Percentiles rank a stretch among this genome's conserved stretches.
Evolutionary conservation across 2,113 vertebrate species (phyloP).

Genomic region (Rhipidura dahli): DNA sequence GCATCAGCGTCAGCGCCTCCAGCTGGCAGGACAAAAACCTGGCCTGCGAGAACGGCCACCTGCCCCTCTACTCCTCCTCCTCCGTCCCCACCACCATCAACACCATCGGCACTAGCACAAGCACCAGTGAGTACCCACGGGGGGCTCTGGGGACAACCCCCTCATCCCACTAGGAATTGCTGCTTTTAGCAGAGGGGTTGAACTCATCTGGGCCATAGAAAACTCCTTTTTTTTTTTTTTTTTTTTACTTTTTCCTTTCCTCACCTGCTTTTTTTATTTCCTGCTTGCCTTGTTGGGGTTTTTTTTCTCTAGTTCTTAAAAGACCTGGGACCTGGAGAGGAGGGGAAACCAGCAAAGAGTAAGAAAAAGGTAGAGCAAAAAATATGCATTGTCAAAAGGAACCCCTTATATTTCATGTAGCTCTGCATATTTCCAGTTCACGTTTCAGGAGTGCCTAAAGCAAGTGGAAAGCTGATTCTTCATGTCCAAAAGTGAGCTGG

Average conservation of each 20-base stretch:
- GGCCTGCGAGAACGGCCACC: conserved; percentile 92
- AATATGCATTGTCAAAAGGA: accelerated
- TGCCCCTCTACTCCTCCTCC: conserved; percentile 91
- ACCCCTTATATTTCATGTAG: not conserved
- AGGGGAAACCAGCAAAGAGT: not conserved
- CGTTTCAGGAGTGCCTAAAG: not conserved
- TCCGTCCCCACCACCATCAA: conserved; percentile 96
- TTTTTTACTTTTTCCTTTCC: not conserved
- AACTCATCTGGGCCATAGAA: conserved; percentile 74
- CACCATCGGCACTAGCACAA: conserved; percentile 89
- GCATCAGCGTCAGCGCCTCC: conserved; percentile 80
- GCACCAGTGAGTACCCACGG: conserved; percentile 82
- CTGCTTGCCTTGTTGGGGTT: not conserved
- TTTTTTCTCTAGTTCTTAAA: not conserved
- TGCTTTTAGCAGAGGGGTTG: conserved; percentile 76
- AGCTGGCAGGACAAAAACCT: conserved; percentile 87
- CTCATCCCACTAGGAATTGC: not conserved
- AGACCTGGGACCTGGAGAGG: not conserved
- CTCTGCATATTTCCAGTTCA: not conserved
- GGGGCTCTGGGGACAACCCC: not conserved
- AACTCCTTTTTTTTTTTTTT: conserved; percentile 62
- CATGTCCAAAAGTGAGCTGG: not conserved
- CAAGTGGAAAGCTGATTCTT: not conserved
- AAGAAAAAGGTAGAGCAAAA: not conserved
- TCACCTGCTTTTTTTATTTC: not conserved